Percentiles rank a stretch among this genome's conserved stretches.
Evolutionary conservation across 1,140 invertebrate species (phyloP).

Genomic region (Callitettix versicolor): DNA sequence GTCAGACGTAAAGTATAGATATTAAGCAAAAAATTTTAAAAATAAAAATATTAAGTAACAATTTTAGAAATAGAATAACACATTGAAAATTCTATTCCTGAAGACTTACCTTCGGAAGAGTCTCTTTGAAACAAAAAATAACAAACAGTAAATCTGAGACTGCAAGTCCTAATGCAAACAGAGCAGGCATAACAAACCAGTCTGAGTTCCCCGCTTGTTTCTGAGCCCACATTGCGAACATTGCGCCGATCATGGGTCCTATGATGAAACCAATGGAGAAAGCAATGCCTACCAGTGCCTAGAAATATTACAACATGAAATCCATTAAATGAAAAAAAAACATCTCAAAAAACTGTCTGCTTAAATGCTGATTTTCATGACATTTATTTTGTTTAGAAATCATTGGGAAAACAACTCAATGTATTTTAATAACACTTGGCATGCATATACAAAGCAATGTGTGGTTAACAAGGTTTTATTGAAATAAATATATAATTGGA

Average conservation of each 20-base stretch:
- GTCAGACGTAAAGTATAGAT: too few relatives aligned
- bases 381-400: too few relatives aligned
- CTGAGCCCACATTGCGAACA: slow-evolving; percentile 65
- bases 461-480: too few relatives aligned
- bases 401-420: too few relatives aligned
- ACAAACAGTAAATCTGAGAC: slow-evolving; percentile 71
- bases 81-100: slow-evolving; percentile 2
- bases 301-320: slow-evolving; percentile 33
- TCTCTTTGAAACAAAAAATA: slow-evolving; percentile 69
- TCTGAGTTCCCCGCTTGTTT: slow-evolving; percentile 32
- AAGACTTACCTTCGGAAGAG: slow-evolving; percentile 55
- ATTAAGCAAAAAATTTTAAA: too few relatives aligned
- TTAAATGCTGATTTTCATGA: background rate
- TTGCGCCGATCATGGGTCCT: slow-evolving; percentile 88
- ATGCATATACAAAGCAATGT: too few relatives aligned
- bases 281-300: slow-evolving; percentile 92
- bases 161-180: slow-evolving; percentile 72
- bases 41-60: too few relatives aligned
- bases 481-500: too few relatives aligned
- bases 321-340: background rate
- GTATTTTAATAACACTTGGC: too few relatives aligned
- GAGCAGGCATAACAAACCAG: slow-evolving; percentile 78
- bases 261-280: slow-evolving; percentile 96
- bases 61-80: too few relatives aligned
- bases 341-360: background rate